Evolutionary conservation across 2,888 invertebrate genomes (phyloP).

Genomic region (Leptogaster cylindrica): DNA sequence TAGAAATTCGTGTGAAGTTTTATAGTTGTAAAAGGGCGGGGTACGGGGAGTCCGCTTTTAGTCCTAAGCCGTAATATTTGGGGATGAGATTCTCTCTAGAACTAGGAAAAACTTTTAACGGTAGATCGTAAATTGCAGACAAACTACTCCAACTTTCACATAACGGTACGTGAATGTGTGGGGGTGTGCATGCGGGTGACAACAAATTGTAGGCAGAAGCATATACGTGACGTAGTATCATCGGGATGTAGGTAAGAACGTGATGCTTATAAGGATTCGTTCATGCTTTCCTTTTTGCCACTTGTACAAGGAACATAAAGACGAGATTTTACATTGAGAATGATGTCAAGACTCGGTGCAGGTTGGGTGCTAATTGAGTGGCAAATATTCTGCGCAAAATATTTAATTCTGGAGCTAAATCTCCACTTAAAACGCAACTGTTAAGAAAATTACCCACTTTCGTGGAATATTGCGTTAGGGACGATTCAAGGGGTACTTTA

Average conservation of each 20-base stretch:
- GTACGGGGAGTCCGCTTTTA: conserved; percentile 3
- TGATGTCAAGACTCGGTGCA: background rate
- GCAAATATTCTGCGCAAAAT: background rate
- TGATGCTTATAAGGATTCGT: conserved; percentile 12
- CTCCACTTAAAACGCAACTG: too few relatives aligned
- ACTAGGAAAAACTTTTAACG: conserved; percentile 36
- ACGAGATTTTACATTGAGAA: background rate
- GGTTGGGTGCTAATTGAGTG: conserved; percentile 1
- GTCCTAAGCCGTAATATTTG: conserved; percentile 28
- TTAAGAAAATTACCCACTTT: too few relatives aligned
- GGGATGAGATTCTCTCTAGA: conserved; percentile 27
- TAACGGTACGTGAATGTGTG: background rate
- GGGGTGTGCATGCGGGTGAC: conserved; percentile 12
- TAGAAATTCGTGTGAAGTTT: conserved; percentile 30
- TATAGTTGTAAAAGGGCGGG: conserved; percentile 20
- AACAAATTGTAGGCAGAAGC: conserved; percentile 29
- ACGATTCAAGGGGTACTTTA: too few relatives aligned
- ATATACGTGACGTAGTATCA: conserved; percentile 16
- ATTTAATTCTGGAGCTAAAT: too few relatives aligned
- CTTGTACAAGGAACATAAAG: background rate
- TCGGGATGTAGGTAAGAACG: conserved; percentile 5
- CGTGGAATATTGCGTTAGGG: too few relatives aligned
- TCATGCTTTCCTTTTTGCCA: background rate
- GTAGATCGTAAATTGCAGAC: conserved; percentile 34
- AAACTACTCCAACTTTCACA: conserved; percentile 32